Base-by-base conservation (phyloP, 2,113 vertebrate species). In the Antechinus stuartii region DNA sequence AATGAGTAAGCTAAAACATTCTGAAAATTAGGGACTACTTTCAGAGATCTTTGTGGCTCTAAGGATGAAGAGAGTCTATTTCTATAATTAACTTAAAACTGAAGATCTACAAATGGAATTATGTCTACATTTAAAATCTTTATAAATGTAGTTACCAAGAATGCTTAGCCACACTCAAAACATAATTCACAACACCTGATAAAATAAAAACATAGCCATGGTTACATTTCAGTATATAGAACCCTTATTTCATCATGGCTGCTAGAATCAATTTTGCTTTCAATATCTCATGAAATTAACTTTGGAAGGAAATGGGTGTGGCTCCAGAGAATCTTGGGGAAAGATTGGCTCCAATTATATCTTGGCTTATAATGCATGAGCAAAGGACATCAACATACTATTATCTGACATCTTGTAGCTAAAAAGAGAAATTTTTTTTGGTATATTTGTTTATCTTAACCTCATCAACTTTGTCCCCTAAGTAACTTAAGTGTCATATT, bases 371-470 rank as follows among this genome's bases (percentile, higher is more conserved):
- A 0, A 57, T 35, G 5, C 0, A 0, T 96, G 96, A 94, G 94
- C 93, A 93, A 42, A 52, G 3, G 0, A 5, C 50, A 8, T 42
- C n/a, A 76, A 8, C 91, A 50, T 42, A 22, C 26, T 6, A 0
- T 23, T 46, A 23, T 6, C 57, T 94, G 94, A 90, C 94, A 19
- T 94, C 92, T 23, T 92, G 68, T n/a, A 76, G 53, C 90, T 25
- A 0, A 90, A 35, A 47, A 23, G 61, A 2, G 47, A 92, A 46
- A 53, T 53, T 1, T 49, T 23, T 5, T 23, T 84, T 52, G 50
- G 76, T 42, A 25, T 54, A 30, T 96, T 91, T 96, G 95, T 91
- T 50, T 42, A 1, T n/a, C 30, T 94, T 93, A 2, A 91, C 89
- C 91, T 49, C 52, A 0, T 92, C 30, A n/a, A 96, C 93, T 84